phyloP scores from a whole-genome alignment of 2,797 vertebrate genomes.

The Steatocranus sp. region DNA sequence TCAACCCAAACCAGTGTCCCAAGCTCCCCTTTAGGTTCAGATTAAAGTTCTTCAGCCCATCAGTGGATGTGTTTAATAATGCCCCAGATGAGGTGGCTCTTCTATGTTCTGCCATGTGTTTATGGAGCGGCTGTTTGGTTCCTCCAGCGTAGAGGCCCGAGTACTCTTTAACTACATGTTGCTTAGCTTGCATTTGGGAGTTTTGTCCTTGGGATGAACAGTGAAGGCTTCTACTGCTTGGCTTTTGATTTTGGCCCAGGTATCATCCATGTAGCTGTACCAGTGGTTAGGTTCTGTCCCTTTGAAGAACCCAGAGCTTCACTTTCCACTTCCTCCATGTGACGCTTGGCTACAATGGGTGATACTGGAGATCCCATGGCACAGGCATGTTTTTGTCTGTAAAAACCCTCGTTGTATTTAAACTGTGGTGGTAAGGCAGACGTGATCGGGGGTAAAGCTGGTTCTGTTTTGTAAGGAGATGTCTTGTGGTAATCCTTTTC shows the following conservation, averaged over 20 bases:
- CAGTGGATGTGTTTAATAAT: background rate
- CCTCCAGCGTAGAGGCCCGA: background rate
- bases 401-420: too few species aligned
- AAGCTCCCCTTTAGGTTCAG: background rate
- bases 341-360: background rate
- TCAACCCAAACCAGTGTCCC: background rate
- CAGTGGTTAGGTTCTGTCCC: background rate
- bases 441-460: too few species aligned
- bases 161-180: background rate
- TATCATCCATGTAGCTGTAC: background rate
- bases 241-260: background rate
- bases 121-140: background rate
- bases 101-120: background rate
- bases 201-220: background rate
- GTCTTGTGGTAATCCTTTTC: too few species aligned
- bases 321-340: background rate
- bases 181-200: background rate
- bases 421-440: too few species aligned
- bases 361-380: background rate
- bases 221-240: background rate
- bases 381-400: background rate
- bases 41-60: rapidly evolving
- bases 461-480: too few species aligned
- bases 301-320: background rate
- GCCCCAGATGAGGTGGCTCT: background rate